Evolutionary conservation across 2,888 invertebrate genomes (phyloP).

Genomic region (Cartodere bifasciata): DNA sequence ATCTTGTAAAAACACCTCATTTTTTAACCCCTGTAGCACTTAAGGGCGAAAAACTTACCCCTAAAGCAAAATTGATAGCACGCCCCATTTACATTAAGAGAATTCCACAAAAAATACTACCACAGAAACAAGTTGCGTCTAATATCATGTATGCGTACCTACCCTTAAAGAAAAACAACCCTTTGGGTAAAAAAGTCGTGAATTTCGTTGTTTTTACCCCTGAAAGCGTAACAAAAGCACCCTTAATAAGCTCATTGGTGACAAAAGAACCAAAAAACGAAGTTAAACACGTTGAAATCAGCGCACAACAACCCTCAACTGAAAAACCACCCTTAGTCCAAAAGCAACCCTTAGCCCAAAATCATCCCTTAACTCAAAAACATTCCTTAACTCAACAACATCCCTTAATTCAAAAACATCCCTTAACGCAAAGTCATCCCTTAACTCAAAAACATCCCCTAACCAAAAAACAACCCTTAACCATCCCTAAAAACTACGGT

Average conservation of each 20-base stretch:
- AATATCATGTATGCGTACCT: no score
- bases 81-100: no score
- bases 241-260: background rate
- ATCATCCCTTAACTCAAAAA: constrained; percentile 8
- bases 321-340: constrained; percentile 25
- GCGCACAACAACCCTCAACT: constrained; percentile 28
- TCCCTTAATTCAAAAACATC: constrained; percentile 9
- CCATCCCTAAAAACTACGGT: constrained; percentile 44
- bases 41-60: no score
- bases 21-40: no score
- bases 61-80: no score
- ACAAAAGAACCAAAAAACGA: constrained; percentile 6
- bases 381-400: constrained; percentile 8
- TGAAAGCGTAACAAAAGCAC: constrained; percentile 2
- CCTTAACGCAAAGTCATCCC: constrained; percentile 7
- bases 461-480: constrained; percentile 11
- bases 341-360: constrained; percentile 11
- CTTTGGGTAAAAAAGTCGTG: no score
- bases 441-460: constrained; percentile 8
- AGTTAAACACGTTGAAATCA: constrained; percentile 26
- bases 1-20: no score
- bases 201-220: constrained; percentile 2
- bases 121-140: no score
- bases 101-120: no score
- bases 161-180: no score